phyloP scores from a whole-genome alignment of 2,113 vertebrate genomes.

The Muntiacus reevesi region DNA sequence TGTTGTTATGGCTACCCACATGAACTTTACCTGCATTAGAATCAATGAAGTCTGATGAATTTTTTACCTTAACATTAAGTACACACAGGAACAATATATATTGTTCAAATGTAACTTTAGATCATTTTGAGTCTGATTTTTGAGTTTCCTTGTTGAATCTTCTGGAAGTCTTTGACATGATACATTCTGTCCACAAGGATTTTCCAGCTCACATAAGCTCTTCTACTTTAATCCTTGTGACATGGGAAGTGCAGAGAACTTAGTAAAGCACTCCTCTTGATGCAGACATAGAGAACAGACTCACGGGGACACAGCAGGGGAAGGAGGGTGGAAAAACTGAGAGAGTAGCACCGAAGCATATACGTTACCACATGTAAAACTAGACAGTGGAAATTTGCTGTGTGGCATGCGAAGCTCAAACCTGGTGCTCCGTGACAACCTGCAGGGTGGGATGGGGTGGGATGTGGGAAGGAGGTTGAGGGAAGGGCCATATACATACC shows the following conservation, averaged over 20 bases:
- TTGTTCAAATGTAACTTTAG: not conserved
- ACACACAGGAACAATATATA: not conserved
- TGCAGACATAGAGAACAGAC: not conserved
- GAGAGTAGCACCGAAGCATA: not conserved
- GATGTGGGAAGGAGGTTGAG: not conserved
- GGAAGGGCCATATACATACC: not conserved
- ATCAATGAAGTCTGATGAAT: not conserved
- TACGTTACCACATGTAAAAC: not conserved
- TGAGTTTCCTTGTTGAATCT: not conserved
- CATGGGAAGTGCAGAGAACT: not conserved
- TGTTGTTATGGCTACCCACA: not conserved
- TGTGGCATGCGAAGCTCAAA: not conserved
- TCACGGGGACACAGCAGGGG: fast-evolving
- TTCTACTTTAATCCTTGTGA: not conserved
- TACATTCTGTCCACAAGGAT: not conserved
- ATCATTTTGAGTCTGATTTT: not conserved
- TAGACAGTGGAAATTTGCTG: not conserved
- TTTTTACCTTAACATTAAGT: not conserved
- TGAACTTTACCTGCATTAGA: not conserved
- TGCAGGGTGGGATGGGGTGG: not conserved
- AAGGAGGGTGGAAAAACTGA: not conserved
- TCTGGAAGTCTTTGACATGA: not conserved
- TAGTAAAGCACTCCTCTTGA: not conserved
- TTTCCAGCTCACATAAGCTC: not conserved
- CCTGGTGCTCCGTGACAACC: not conserved